Conservation (phyloP, 2,113 vertebrate genomes). For the Chaetorhynchus papuensis region DNA sequence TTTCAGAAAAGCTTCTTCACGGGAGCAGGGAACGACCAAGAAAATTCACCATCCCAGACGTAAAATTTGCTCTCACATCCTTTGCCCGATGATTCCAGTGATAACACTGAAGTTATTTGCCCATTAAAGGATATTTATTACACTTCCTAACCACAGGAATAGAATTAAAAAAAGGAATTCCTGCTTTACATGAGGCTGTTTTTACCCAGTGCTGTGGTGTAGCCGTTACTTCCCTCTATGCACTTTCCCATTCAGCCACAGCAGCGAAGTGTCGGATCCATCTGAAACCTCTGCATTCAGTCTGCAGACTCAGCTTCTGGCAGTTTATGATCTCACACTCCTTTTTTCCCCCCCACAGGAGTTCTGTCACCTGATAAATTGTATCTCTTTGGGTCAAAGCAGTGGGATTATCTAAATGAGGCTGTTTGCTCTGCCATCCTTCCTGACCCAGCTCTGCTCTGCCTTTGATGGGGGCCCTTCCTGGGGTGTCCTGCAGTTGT, state of each 20-base stretch:
- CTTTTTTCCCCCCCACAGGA: not conserved
- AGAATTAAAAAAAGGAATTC: not conserved
- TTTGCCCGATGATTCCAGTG: not conserved
- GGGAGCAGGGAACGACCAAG: not conserved
- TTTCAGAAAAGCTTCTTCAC: not conserved
- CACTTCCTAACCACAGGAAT: not conserved
- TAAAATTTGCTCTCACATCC: not conserved
- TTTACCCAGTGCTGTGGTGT: not conserved
- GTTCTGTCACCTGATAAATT: not conserved
- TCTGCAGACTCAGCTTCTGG: not conserved
- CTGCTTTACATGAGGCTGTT: not conserved
- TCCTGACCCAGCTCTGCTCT: rapidly evolving
- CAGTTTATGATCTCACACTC: not conserved
- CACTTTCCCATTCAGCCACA: not conserved
- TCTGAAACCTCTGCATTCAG: not conserved
- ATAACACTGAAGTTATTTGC: not conserved
- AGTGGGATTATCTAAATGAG: not conserved
- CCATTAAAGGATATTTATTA: not conserved
- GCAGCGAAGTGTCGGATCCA: not conserved
- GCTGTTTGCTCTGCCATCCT: not conserved
- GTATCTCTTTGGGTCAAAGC: not conserved
- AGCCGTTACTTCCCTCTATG: not conserved
- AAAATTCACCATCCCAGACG: not conserved
- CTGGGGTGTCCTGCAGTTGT: not conserved
- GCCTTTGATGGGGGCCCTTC: not conserved